phyloP scores from a whole-genome alignment of 2,113 vertebrate species.

The Stigmatopora nigra region DNA sequence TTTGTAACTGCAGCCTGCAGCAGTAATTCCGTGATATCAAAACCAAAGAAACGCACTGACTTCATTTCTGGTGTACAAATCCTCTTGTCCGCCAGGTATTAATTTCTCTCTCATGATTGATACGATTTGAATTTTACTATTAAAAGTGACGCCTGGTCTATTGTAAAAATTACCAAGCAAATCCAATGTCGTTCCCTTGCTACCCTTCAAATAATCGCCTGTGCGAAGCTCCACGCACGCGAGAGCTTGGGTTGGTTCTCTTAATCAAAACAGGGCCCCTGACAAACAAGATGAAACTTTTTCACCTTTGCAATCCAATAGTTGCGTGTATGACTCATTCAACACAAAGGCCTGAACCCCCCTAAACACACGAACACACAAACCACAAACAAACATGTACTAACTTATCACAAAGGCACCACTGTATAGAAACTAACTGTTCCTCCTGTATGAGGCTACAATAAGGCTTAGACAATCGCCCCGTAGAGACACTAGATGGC shows the following conservation, averaged over 20 bases:
- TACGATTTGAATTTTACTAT: neutral
- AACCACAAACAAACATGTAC: neutral
- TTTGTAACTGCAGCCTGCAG: slow-evolving; percentile 9
- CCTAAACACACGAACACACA: neutral
- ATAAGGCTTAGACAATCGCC: neutral
- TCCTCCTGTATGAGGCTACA: neutral
- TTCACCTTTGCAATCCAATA: neutral
- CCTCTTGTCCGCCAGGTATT: slow-evolving; percentile 13
- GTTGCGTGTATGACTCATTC: slow-evolving; percentile 33
- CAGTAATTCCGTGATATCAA: slow-evolving; percentile 43
- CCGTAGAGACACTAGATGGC: slow-evolving; percentile 53
- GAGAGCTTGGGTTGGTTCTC: slow-evolving; percentile 4
- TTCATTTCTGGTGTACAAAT: slow-evolving; percentile 23
- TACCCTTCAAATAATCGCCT: neutral
- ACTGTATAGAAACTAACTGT: neutral
- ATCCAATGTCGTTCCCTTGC: slow-evolving; percentile 6
- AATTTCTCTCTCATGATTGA: neutral
- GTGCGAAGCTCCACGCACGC: neutral
- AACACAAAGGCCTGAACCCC: neutral
- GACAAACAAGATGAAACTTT: slow-evolving; percentile 27
- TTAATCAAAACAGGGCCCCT: slow-evolving; percentile 11
- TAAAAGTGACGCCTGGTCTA: neutral
- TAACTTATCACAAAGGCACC: neutral
- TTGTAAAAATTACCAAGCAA: neutral
- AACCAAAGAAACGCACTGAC: slow-evolving; percentile 25